Base-by-base conservation (phyloP, 2,797 vertebrate species). In the Rachycentron canadum region DNA sequence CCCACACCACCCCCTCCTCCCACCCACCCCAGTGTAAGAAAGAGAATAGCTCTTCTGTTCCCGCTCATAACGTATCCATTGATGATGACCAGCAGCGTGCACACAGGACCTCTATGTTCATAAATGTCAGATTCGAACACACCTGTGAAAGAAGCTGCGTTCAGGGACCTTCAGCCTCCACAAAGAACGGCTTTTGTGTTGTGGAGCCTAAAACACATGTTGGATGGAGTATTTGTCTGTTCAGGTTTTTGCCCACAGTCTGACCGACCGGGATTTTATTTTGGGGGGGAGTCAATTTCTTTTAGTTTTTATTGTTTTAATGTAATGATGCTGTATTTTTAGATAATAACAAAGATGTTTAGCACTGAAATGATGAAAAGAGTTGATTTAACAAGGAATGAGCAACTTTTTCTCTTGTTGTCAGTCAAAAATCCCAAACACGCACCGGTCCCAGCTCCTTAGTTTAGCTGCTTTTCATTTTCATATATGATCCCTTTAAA, bases 31-130 rank as follows among this genome's bases (percentile, higher is more conserved):
- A 32, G 1, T 62, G 47, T 73, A 62, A 85, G 78, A 90, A 32
- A 59, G 41, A 86, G 79, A 92, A 83, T 28, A 25, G 77, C 79
- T 74, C 78, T 83, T 74, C 87, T 91, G 90, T 91, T 72, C 60
- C 26, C 23, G 66, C 50, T 76, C 76, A 91, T 89, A 87, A 88
- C 84, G 84, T 75, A 2, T 78, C 84, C 84, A 86, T 89, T 89
- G 78, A 91, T 69, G 21, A 65, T 62, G 77, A 80, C 28, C 67
- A 43, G 78, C 26, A 50, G 10, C 0, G 62, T 7, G 41, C 69
- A 86, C 85, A 88, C 78, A 73, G 78, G 66, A 82, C 75, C 78
- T 69, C 38, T 85, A 62, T 89, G 71, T 79, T 79, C 69, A 72
- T 71, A 78, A 90, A 90, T 85, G 84, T 88, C 79, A 87, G 69